Evolutionary conservation across 2,113 vertebrate genomes (phyloP), one percentile per base, ranked within the genome.

Genomic region (Archocentrus centrarchus): DNA sequence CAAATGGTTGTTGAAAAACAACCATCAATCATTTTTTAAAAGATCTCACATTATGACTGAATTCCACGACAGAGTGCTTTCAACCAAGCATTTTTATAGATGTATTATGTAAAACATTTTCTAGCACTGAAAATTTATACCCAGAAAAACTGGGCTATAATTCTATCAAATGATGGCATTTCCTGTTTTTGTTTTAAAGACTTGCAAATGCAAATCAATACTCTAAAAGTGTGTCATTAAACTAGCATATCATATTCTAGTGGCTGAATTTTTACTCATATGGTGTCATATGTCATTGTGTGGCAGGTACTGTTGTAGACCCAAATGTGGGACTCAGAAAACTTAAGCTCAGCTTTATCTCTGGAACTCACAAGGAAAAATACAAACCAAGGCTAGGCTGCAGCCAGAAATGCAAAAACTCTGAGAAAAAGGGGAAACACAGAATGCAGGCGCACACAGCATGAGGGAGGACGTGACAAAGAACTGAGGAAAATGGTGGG

Each of bases 1-100:
- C 1, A 70, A 53, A 63, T 53, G 41, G 53, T 32, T 32, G 32
- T 32, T 32, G 4, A 5, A 5, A 22, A 76, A 53, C 13, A 20
- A 4, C 44, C 24, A 55, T 85, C 27, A 75, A 6, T 22, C n/a
- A 37, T 59, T 30, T 53, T 64, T 68, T 57, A 63, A 63, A 41
- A 68, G 61, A 90, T 89, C 75, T 81, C 15, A 47, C 79, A 66
- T 89, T 87, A 81, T 57, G 63, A 64, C 57, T 75, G 22, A 47
- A 70, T 86, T 86, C 59, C 59, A 79, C 63, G 85, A 82, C 50
- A 55, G 27, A 55, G 24, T 30, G 15, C 59, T 86, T 75, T 90
- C 17, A 84, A 60, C 82, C 59, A 83, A 62, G 64, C 47, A 30
- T 18, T 85, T 85, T 82, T 80, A 81, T 79, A 75, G 41, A 32